phyloP scores from a whole-genome alignment of 2,888 invertebrate genomes.

The Orchesella flavescens region DNA sequence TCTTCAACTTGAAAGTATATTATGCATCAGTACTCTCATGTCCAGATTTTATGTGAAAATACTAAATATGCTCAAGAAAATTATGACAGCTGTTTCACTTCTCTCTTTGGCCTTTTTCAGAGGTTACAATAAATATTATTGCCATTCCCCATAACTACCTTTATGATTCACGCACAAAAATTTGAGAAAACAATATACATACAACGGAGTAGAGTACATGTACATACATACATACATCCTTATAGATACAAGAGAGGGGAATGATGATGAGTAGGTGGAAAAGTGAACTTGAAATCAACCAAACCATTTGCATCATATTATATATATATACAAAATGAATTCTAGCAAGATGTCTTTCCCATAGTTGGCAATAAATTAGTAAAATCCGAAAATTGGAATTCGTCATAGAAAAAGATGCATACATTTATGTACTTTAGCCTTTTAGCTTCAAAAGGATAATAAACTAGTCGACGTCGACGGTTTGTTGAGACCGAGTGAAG shows the following conservation, averaged over 20 bases:
- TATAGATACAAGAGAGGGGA: not conserved
- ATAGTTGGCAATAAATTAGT: slow-evolving; percentile 53
- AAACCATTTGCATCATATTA: not conserved
- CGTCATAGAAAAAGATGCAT: not conserved
- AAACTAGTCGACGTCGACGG: not conserved
- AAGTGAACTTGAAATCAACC: not conserved
- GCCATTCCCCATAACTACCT: slow-evolving; percentile 41
- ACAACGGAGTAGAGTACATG: not conserved
- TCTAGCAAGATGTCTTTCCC: slow-evolving; percentile 28
- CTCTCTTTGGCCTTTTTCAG: slow-evolving; percentile 48
- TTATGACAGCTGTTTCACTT: slow-evolving; percentile 48
- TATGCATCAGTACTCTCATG: slow-evolving; percentile 13
- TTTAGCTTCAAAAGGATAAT: not conserved
- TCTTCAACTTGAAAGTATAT: not conserved
- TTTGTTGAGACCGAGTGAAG: no score
- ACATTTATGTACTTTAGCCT: not conserved
- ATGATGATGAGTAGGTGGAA: slow-evolving; percentile 7
- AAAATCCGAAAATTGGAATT: slow-evolving; percentile 34
- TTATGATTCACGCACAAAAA: slow-evolving; percentile 40
- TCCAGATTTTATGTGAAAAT: slow-evolving; percentile 29
- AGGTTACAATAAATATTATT: slow-evolving; percentile 45
- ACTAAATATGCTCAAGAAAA: slow-evolving; percentile 25
- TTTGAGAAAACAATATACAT: not conserved
- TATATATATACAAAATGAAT: not conserved
- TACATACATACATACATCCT: not conserved